Percentiles rank a stretch among this genome's conserved stretches.
Conservation (phyloP, 2,113 vertebrate species). For the Setophaga petechia region DNA sequence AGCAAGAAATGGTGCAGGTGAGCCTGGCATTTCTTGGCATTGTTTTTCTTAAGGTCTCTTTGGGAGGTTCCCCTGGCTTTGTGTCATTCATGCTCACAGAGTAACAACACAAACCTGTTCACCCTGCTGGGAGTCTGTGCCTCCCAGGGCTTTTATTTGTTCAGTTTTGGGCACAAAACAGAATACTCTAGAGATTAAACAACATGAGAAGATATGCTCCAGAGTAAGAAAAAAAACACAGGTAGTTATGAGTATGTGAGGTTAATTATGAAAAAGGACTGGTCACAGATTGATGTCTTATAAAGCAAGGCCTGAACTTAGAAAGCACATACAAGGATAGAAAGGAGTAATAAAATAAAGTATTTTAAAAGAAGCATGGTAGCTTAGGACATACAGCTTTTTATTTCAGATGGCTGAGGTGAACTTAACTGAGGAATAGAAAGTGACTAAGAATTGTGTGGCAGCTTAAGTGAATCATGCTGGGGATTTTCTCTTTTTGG, state of each 20-base stretch:
- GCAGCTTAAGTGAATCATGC: background rate
- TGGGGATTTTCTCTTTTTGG: background rate
- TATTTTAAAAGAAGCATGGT: background rate
- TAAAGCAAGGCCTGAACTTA: background rate
- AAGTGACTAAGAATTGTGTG: background rate
- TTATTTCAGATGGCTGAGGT: background rate
- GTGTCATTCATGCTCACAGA: background rate
- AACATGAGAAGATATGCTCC: background rate
- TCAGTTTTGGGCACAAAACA: background rate
- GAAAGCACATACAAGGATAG: background rate
- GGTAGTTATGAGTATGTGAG: background rate
- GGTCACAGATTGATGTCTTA: background rate
- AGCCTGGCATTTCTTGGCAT: background rate
- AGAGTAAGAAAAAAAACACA: background rate
- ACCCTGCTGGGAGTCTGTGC: background rate
- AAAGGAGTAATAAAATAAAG: background rate
- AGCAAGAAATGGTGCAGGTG: background rate
- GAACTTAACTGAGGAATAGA: background rate
- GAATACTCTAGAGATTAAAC: background rate
- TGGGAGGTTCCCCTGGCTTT: background rate
- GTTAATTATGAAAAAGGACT: background rate
- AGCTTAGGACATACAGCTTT: background rate
- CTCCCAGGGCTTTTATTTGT: background rate
- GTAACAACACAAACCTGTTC: background rate
- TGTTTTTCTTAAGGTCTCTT: background rate